These are phyloP conservation scores for Callocephalon fimbriatum DNA, from an alignment of 2,113 vertebrate species.

Conservation along the genomic window DNA sequence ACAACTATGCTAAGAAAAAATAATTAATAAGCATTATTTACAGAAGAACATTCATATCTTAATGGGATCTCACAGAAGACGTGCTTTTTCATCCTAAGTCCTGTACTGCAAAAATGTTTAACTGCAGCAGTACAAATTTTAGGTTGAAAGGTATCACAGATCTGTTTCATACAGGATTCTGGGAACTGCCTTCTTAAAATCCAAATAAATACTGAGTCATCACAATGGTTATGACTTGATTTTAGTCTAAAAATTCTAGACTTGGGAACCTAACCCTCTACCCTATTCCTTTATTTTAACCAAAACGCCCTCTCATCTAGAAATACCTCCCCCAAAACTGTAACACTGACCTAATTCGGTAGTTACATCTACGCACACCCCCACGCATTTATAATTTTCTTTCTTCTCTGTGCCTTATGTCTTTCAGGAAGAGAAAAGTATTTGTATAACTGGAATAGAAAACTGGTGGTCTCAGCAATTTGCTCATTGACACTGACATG, in stretches of 20 bases:
- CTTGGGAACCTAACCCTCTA: background rate
- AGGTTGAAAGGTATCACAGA: background rate
- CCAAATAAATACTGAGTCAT: background rate
- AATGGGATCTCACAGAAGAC: background rate
- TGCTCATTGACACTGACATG: background rate
- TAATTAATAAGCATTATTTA: background rate
- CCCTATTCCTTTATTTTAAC: background rate
- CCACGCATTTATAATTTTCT: background rate
- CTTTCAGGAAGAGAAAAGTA: background rate
- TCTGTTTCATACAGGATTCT: background rate
- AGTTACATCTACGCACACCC: background rate
- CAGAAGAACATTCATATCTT: background rate
- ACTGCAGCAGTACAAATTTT: background rate
- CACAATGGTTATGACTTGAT: background rate
- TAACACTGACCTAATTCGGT: constrained; percentile 62
- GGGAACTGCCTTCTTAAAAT: background rate
- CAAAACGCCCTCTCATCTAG: background rate
- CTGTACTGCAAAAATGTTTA: background rate
- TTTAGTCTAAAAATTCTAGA: background rate
- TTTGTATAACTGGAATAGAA: background rate
- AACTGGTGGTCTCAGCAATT: background rate
- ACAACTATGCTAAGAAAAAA: background rate
- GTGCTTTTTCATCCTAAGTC: background rate
- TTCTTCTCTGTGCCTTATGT: background rate
- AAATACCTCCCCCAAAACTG: constrained; percentile 35